A percentile compares a stretch with the other conserved stretches of the same genome.
phyloP scores from a whole-genome alignment of 2,113 vertebrate genomes.

The Lepus europaeus region DNA sequence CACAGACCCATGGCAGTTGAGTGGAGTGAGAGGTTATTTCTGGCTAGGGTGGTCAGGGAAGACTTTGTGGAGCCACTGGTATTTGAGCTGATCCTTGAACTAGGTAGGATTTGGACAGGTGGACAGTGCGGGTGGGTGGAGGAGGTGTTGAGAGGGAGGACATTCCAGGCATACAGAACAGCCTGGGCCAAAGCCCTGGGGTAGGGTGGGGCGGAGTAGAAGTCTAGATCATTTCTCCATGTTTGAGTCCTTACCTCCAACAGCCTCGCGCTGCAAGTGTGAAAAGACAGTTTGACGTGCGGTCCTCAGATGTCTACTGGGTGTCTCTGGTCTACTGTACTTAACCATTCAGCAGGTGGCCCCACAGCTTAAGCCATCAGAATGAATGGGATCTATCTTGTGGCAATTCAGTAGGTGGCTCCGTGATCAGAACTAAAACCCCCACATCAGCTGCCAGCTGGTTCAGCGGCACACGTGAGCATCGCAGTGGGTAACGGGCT shows the following conservation, averaged over 20 bases:
- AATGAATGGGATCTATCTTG: slow-evolving; percentile 34
- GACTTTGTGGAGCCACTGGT: slow-evolving; percentile 67
- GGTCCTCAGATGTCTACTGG: not conserved
- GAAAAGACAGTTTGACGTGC: not conserved
- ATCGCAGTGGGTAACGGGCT: not conserved
- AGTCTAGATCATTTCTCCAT: not conserved
- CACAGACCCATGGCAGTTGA: slow-evolving; percentile 49
- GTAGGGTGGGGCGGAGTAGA: not conserved
- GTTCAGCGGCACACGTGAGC: not conserved
- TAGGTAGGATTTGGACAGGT: slow-evolving; percentile 83
- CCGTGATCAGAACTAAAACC: not conserved
- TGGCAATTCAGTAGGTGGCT: not conserved
- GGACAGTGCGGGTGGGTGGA: slow-evolving; percentile 47
- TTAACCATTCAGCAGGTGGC: slow-evolving; percentile 1
- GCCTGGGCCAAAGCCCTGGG: slow-evolving; percentile 67
- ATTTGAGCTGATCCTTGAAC: slow-evolving; percentile 79
- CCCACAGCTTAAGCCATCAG: not conserved
- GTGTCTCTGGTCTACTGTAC: not conserved
- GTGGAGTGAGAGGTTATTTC: slow-evolving; percentile 73
- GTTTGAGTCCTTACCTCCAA: not conserved
- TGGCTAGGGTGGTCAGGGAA: slow-evolving; percentile 42
- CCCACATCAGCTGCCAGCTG: slow-evolving; percentile 2
- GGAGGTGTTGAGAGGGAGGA: slow-evolving; percentile 63
- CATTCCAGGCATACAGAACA: slow-evolving; percentile 82
- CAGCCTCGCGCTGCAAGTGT: slow-evolving; percentile 55